Evolutionary conservation across 1,140 invertebrate genomes (phyloP), one percentile per base, ranked within the genome.

Genomic region (Rhysida immarginata): DNA sequence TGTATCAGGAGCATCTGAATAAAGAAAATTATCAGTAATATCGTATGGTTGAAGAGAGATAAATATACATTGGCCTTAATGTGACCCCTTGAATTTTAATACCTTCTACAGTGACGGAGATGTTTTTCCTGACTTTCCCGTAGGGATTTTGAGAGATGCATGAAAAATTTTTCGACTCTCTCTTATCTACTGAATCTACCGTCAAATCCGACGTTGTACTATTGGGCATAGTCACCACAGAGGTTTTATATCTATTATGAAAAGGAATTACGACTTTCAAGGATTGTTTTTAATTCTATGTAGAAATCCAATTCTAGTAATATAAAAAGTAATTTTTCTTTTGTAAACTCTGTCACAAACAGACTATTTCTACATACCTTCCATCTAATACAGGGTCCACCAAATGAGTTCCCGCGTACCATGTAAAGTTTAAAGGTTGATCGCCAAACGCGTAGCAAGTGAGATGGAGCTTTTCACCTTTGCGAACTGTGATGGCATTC

Each of bases 371-470:
- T 26, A 53, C 29, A 26, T 51, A 51, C 49, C 49, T 25, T 25
- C 49, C 49, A 26, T 51, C 49, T 51, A 25, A 26, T 8, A 51
- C 49, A 11, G 49, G 49, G 21, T 51, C 49, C 16, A 51, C 49
- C 13, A 25, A 3, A 20, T 27, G 49, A 13, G 3, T 74, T 21
- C 68, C 69, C 5, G 21, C 49, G 26, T 25, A 21, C 70, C 69
- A 71, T 1, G 61, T 59, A 2, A 70, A 59, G 18, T 65, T 67
- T 18, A 72, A 50, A 8, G 93, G 93, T 75, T 92, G 92, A 72
- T 96, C 92, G 53, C 94, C 92, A 65, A 88, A 86, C n/a, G 90
- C 92, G 73, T 93, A 86, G 68, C 93, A 96, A 67, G 94, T 87
- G 54, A 97, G 68, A 25, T 92, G 90, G 27, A 90, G 84, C 25